These are phyloP conservation scores for Cirrhinus mrigala DNA, from an alignment of 2,797 vertebrate species.

Conservation along the genomic window DNA sequence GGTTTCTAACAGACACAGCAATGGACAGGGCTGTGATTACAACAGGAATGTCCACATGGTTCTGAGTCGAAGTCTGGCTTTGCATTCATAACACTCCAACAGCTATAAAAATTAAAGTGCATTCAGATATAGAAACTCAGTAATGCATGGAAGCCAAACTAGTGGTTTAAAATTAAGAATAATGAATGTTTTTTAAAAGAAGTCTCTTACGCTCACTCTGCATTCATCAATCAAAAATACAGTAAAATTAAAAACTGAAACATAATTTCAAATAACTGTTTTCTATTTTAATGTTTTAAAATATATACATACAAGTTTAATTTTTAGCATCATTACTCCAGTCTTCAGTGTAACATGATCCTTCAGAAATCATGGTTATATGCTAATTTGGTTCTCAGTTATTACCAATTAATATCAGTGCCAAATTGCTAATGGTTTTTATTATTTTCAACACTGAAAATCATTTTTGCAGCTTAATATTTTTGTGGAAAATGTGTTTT, in stretches of 20 bases:
- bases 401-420: neutral
- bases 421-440: no score
- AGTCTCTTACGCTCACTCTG: neutral
- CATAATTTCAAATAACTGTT: neutral
- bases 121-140: neutral
- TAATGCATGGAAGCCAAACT: neutral
- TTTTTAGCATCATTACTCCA: neutral
- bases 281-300: neutral
- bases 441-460: no score
- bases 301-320: neutral
- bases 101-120: neutral
- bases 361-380: neutral
- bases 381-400: neutral
- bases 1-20: constrained; percentile 29
- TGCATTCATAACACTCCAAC: neutral
- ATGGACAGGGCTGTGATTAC: constrained; percentile 4
- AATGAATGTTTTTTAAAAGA: neutral
- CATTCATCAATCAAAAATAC: neutral
- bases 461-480: no score
- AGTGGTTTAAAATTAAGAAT: neutral
- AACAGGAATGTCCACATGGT: neutral
- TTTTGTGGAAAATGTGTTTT: no score
- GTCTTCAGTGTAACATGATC: neutral
- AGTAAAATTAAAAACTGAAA: neutral
- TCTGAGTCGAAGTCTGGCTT: neutral